Evolutionary conservation across 2,797 vertebrate genomes (phyloP).

Genomic region (Acanthopagrus latus): DNA sequence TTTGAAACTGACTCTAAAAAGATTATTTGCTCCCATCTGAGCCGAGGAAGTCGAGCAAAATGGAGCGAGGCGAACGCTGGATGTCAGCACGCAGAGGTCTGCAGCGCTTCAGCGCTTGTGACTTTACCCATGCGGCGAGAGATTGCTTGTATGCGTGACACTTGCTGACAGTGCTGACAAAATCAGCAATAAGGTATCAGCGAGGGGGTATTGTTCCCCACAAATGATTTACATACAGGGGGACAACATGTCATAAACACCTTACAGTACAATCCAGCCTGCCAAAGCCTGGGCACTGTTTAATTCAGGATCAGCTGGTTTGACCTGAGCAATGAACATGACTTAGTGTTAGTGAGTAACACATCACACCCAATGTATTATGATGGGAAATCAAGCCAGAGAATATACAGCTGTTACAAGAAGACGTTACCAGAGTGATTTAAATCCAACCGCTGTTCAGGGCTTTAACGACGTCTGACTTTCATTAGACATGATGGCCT

Average conservation of each 20-base stretch:
- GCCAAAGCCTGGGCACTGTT: background rate
- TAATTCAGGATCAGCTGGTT: constrained; percentile 4
- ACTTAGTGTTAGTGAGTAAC: constrained; percentile 39
- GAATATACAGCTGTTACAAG: constrained; percentile 8
- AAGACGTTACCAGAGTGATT: constrained; percentile 24
- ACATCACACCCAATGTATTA: background rate
- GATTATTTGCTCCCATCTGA: constrained; percentile 21
- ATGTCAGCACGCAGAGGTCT: constrained; percentile 6
- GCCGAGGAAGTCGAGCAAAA: constrained; percentile 19
- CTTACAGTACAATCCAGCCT: background rate
- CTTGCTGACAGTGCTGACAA: constrained; percentile 19
- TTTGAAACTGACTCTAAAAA: constrained; percentile 31
- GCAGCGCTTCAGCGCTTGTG: constrained; percentile 14
- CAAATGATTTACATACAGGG: background rate
- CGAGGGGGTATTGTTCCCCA: background rate
- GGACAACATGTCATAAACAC: background rate
- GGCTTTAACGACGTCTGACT: constrained; percentile 29
- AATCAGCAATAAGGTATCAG: background rate
- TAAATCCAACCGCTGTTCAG: background rate
- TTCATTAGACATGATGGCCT: background rate
- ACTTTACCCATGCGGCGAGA: constrained; percentile 11
- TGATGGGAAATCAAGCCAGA: background rate
- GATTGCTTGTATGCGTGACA: constrained; percentile 12
- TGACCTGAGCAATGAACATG: constrained; percentile 8
- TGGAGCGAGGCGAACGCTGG: constrained; percentile 4